Base-by-base conservation (phyloP, 2,797 vertebrate species). In the Allobates femoralis region DNA sequence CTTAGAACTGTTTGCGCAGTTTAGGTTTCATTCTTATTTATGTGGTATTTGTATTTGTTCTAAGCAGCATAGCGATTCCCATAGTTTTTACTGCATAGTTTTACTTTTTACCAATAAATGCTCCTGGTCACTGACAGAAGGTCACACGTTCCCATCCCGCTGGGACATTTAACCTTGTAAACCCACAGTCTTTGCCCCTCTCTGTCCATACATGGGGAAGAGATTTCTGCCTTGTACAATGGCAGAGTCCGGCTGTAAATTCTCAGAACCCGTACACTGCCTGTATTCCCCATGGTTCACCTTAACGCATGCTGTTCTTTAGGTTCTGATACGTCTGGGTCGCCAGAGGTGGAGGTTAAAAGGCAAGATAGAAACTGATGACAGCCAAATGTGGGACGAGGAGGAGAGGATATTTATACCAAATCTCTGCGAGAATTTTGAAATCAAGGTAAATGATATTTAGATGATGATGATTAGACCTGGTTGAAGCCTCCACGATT, bases 361-460 rank as follows among this genome's bases (percentile, higher is more conserved):
- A 90, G 98, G 98, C 79, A 95, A 92, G 89, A 99, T 99, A 1
- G 95, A 98, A 89, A 94, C 95, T 0, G 97, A 98, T 8, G 96
- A 99, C 93, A 96, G 95, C 69, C 98, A 99, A 89, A 94, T 93
- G 0, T 99, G 98, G 98, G 97, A 99, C 0, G 95, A 96, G 76
- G 98, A 98, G 85, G 96, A 98, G 88, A 97, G 95, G 92, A 88
- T 96, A 86, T 99, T 99, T 66, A 95, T 99, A 51, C 98, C 97
- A 0, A 95, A 95, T 5, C 96, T 98, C 58, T 95, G 96, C 0
- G 96, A 97, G 89, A 96, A 97, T 91, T 96, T 99, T 89, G 96
- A 99, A 89, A 99, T 99, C 89, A 99, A 99, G 97, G 98, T 99
- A 83, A n/a, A n/a, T 7, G 23, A 10, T 71, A 2, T 19, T 0